Base-by-base conservation (phyloP, 1,140 invertebrate genomes). In the Argopecten irradians region DNA sequence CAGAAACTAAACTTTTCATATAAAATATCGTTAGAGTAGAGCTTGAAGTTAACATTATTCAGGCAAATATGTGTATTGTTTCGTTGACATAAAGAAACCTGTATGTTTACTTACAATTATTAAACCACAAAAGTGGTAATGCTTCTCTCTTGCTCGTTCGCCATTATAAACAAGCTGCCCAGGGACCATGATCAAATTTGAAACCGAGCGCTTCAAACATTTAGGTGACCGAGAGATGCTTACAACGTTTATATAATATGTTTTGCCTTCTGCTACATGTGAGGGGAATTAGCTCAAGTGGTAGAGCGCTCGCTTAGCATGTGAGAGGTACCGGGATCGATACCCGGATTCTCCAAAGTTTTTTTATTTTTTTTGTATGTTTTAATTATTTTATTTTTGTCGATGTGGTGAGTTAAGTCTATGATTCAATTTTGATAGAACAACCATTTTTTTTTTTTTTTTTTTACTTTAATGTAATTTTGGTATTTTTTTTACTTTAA, bases 221-320 rank as follows among this genome's bases (percentile, higher is more conserved):
- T 71, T 28, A 71, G 22, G 22, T n/a, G 55, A 71, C n/a, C 55
- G 28, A 5, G 5, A 71, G n/a, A 71, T 2, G 16, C n/a, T 71
- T 55, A n/a, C 5, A 28, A 71, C 19, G 43, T 19, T 5, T n/a
- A n/a, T n/a, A 19, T 55, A 55, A 55, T 55, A 55, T 19, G 22
- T 19, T 11, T 71, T 28, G 22, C 55, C n/a, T 3, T n/a, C n/a
- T n/a, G n/a, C 5, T 28, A 3, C 22, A 71, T 28, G 55, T 5
- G 28, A 89, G 94, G 94, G 97, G 97, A 96, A 96, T 97, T 97
- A 97, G 97, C 97, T 97, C 97, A 97, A 96, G 97, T 97, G 97
- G 97, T 97, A 97, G 97, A 97, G 97, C 97, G 97, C 97, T 97
- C 97, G 97, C 97, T 97, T 97, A 97, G 97, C 97, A 97, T 97